phyloP scores from a whole-genome alignment of 2,888 invertebrate genomes.

The Morpho helenor region DNA sequence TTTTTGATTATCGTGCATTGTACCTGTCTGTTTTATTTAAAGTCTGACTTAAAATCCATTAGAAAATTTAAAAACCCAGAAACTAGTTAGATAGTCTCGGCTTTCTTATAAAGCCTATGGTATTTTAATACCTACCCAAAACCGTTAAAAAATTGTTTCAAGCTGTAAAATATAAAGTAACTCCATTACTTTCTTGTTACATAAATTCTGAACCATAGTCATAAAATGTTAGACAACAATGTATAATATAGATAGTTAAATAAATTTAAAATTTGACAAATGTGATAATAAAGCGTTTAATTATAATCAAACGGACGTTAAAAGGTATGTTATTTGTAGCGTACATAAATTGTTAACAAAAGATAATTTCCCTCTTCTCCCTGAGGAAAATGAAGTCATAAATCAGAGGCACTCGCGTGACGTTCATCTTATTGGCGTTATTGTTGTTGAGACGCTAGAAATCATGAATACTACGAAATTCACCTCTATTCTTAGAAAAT shows the following conservation, averaged over 20 bases:
- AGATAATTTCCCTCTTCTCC: slow-evolving; percentile 32
- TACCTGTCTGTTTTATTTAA: neutral
- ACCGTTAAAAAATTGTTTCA: no score
- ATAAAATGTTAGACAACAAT: no score
- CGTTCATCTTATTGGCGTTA: slow-evolving; percentile 42
- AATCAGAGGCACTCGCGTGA: slow-evolving; percentile 38
- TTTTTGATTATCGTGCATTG: neutral
- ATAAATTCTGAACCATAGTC: no score
- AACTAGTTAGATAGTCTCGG: no score
- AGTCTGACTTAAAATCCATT: no score
- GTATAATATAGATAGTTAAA: no score
- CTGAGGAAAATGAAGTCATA: slow-evolving; percentile 42
- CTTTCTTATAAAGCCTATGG: no score
- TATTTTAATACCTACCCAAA: no score
- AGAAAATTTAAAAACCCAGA: no score
- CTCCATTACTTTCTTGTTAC: no score
- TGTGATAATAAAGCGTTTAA: slow-evolving; percentile 21
- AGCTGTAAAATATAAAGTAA: no score
- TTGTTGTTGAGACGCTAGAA: slow-evolving; percentile 26
- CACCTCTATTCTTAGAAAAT: slow-evolving; percentile 11
- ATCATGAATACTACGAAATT: slow-evolving; percentile 23
- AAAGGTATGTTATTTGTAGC: slow-evolving; percentile 26
- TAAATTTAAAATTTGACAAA: slow-evolving; percentile 2
- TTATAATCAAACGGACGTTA: slow-evolving; percentile 22
- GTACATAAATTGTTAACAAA: slow-evolving; percentile 31